Base-by-base conservation (phyloP, 2,113 vertebrate genomes). In the Callospermophilus lateralis region DNA sequence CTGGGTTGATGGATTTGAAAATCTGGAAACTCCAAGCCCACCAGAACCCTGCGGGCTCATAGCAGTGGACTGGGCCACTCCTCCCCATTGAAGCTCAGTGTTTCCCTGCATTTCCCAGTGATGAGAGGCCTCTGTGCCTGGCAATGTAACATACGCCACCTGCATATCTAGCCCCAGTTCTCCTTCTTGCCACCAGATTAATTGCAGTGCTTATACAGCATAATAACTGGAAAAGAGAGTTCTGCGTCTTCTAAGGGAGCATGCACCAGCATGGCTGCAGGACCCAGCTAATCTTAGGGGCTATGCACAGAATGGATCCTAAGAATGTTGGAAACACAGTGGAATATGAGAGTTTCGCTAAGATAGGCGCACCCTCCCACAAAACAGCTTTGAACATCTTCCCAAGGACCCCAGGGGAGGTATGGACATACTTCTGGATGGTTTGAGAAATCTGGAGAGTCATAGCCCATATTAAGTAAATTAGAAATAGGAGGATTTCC, bases 61-160 rank as follows among this genome's bases (percentile, higher is more conserved):
- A 42, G 55, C 48, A 61, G 3, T 32, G 22, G 0, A 68, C 2
- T 32, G 22, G 0, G 3, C 1, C 10, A 28, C 0, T 20, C 5
- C 2, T 68, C 10, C 24, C 26, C 22, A n/a, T 51, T 65, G 67
- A 22, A 70, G 28, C 24, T 32, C 2, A 89, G 9, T n/a, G 39
- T 16, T 74, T 84, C 5, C 22, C 26, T 63, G 15, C 28, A 8
- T 58, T 19, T 17, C 48, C 51, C 73, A 24, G 8, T 26, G 32
- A 55, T 20, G 53, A 83, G 22, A 89, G 48, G 17, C 39, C 13
- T 65, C 30, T 96, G 17, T n/a, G 26, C 13, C 16, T 45, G 63
- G 10, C 5, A 78, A 48, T 34, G 7, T 39, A 67, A 48, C 17
- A 65, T 30, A 83, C 0, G 51, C 26, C 16, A 42, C 13, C 17